Percentiles rank a stretch among this genome's conserved stretches.
Evolutionary conservation across 2,797 vertebrate genomes (phyloP).

Genomic region (Manis pentadactyla): DNA sequence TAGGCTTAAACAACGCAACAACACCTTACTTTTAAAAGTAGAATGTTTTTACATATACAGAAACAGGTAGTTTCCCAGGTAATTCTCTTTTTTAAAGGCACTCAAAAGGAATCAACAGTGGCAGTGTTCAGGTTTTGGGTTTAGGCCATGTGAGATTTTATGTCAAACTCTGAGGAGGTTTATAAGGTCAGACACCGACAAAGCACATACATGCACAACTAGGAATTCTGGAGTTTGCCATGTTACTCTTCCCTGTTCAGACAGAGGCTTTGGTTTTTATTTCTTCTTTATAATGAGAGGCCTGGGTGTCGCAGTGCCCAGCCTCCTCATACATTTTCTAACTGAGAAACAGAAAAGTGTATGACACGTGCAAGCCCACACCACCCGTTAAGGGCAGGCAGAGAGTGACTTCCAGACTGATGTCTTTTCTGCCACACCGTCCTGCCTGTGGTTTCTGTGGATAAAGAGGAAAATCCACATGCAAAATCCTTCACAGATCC

Average conservation of each 20-base stretch:
- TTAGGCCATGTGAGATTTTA: neutral
- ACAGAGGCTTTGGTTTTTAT: neutral
- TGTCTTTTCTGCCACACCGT: neutral
- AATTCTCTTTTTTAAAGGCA: neutral
- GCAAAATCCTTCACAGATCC: neutral
- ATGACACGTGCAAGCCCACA: neutral
- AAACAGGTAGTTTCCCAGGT: neutral
- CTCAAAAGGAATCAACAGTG: neutral
- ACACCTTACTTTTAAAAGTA: neutral
- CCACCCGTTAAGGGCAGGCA: neutral
- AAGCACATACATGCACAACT: neutral
- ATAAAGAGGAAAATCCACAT: neutral
- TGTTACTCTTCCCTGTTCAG: neutral
- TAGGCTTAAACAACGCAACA: neutral
- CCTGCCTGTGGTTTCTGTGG: neutral
- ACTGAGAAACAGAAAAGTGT: neutral
- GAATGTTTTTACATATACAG: neutral
- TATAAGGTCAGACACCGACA: neutral
- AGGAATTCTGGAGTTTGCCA: neutral
- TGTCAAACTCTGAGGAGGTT: neutral
- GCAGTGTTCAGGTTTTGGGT: neutral
- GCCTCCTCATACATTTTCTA: neutral
- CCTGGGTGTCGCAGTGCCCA: accelerated
- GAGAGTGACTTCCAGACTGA: neutral
- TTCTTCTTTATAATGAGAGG: neutral